Evolutionary conservation across 2,113 vertebrate species (phyloP).

Genomic region (Gila orcuttii): DNA sequence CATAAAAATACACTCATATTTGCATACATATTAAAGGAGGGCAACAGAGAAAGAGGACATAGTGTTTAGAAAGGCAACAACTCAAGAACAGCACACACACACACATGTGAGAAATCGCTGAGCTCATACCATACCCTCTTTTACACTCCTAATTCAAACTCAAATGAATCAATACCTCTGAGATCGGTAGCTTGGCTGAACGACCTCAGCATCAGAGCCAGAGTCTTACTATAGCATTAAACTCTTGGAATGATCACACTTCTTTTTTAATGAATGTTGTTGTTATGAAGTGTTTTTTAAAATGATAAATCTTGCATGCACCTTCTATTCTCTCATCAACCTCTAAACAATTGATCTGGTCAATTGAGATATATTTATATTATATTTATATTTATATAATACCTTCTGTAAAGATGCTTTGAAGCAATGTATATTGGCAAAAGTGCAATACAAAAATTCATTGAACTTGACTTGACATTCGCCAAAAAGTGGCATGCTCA

Average conservation of each 20-base stretch:
- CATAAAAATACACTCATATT: neutral
- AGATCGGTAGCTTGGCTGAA: constrained; percentile 15
- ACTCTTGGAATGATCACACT: neutral
- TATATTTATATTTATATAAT: too few species aligned
- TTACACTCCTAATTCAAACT: constrained; percentile 30
- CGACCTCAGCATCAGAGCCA: neutral
- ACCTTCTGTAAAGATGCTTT: too few species aligned
- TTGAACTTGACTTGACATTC: neutral
- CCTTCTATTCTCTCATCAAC: neutral
- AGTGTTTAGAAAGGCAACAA: neutral
- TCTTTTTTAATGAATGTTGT: constrained; percentile 17
- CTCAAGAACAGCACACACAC: constrained; percentile 7
- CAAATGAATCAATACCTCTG: constrained; percentile 46
- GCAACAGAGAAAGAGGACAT: neutral
- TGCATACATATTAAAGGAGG: neutral
- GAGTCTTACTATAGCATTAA: constrained; percentile 25
- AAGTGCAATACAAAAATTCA: too few species aligned
- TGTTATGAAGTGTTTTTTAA: constrained; percentile 7
- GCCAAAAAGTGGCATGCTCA: neutral
- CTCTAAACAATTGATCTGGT: constrained; percentile 13
- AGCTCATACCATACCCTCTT: constrained; percentile 22
- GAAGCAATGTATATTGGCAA: too few species aligned
- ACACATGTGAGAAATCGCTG: constrained; percentile 48
- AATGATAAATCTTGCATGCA: neutral
- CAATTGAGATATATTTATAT: too few species aligned